These are phyloP conservation scores for Diadophis punctatus DNA, from an alignment of 2,113 vertebrate species.

Conservation along the genomic window DNA sequence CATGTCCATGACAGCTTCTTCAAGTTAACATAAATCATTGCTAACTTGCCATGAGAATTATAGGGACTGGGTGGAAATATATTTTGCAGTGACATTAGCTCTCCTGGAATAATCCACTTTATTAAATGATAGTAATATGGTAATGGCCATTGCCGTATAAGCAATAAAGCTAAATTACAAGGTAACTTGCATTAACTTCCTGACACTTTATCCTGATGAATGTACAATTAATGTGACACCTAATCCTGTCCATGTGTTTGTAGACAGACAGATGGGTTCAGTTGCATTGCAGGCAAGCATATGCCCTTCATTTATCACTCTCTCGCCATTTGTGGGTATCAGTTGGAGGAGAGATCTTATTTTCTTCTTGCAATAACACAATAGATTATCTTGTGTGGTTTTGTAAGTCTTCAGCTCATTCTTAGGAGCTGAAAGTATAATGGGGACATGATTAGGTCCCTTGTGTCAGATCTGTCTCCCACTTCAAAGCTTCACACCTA, in stretches of 20 bases:
- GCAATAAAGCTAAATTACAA: constrained; percentile 61
- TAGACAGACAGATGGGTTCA: constrained; percentile 54
- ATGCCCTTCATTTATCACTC: constrained; percentile 45
- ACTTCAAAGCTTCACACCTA: not conserved
- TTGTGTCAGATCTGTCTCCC: not conserved
- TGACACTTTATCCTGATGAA: constrained; percentile 63
- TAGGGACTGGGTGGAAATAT: constrained; percentile 34
- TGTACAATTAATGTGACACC: constrained; percentile 62
- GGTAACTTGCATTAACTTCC: constrained; percentile 55
- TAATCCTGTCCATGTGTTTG: constrained; percentile 40
- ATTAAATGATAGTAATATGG: constrained; percentile 49
- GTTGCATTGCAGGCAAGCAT: constrained; percentile 9
- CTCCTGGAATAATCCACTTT: constrained; percentile 51
- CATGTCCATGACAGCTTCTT: not conserved
- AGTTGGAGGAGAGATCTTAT: not conserved
- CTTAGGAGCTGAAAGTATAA: not conserved
- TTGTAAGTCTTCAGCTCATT: not conserved
- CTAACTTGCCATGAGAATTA: constrained; percentile 42
- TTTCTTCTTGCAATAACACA: not conserved
- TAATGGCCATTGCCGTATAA: constrained; percentile 38
- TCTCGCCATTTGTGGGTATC: not conserved
- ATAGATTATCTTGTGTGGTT: not conserved
- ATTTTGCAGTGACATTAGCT: constrained; percentile 50
- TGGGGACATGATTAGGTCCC: not conserved
- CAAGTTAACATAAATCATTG: constrained; percentile 9